Conservation (phyloP, 2,888 invertebrate species). For the Melanotus villosus region DNA sequence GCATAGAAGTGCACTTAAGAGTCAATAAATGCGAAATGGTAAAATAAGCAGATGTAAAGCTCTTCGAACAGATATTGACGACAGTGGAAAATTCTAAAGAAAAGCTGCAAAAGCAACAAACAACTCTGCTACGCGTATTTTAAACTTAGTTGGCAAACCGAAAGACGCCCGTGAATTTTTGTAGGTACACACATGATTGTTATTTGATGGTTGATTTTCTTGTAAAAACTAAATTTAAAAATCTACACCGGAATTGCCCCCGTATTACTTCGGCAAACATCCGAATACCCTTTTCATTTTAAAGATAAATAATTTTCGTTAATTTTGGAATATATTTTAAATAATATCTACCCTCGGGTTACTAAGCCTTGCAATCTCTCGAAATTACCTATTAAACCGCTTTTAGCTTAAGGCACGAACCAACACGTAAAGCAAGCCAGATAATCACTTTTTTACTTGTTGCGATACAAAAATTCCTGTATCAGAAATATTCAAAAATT, state of each 20-base stretch:
- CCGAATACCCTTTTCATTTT: neutral
- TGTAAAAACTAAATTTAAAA: no score
- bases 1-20: constrained; percentile 30
- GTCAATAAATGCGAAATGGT: constrained; percentile 26
- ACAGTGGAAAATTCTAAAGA: neutral
- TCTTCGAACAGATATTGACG: constrained; percentile 2
- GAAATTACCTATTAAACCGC: neutral
- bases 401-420: neutral
- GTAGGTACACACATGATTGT: no score
- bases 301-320: neutral
- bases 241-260: no score
- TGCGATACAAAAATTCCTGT: neutral
- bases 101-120: constrained; percentile 19
- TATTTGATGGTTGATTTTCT: no score
- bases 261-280: no score
- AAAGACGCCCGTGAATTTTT: no score
- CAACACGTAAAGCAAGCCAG: neutral
- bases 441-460: constrained; percentile 4
- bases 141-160: no score
- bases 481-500: no score
- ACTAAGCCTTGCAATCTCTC: neutral
- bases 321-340: neutral
- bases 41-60: constrained; percentile 27
- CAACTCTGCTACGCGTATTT: neutral
- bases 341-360: neutral